phyloP scores from a whole-genome alignment of 2,113 vertebrate genomes.

The Nerophis lumbriciformis region DNA sequence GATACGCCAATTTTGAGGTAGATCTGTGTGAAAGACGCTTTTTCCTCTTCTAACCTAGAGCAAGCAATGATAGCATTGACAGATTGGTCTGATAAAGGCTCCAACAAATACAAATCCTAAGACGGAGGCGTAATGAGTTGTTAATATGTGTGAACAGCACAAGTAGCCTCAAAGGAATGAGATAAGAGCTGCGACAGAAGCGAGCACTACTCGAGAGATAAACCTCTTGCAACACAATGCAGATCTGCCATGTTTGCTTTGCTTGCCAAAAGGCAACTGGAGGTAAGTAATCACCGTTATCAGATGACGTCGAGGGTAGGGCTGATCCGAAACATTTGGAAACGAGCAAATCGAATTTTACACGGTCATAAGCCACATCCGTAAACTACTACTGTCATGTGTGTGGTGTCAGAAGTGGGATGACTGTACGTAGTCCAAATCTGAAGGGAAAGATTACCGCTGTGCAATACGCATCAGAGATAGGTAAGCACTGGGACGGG shows the following conservation, averaged over 20 bases:
- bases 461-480: no score
- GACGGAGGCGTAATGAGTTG: slow-evolving; percentile 29
- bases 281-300: no score
- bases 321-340: not conserved
- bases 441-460: no score
- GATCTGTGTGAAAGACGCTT: not conserved
- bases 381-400: no score
- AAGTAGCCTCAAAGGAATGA: slow-evolving; percentile 13
- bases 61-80: slow-evolving; percentile 51
- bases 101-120: slow-evolving; percentile 47
- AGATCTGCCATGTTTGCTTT: no score
- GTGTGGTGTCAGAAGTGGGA: no score
- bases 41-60: slow-evolving; percentile 11
- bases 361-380: no score
- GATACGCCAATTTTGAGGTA: no score
- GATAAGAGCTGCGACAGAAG: slow-evolving; percentile 55
- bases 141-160: slow-evolving; percentile 45
- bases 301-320: no score
- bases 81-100: slow-evolving; percentile 53
- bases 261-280: no score
- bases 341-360: not conserved
- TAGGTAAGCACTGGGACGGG: no score
- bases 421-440: no score
- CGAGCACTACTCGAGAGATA: slow-evolving; percentile 34
- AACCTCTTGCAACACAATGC: slow-evolving; percentile 1